Evolutionary conservation across 1,140 invertebrate species (phyloP).

Genomic region (Drosophila obscura): DNA sequence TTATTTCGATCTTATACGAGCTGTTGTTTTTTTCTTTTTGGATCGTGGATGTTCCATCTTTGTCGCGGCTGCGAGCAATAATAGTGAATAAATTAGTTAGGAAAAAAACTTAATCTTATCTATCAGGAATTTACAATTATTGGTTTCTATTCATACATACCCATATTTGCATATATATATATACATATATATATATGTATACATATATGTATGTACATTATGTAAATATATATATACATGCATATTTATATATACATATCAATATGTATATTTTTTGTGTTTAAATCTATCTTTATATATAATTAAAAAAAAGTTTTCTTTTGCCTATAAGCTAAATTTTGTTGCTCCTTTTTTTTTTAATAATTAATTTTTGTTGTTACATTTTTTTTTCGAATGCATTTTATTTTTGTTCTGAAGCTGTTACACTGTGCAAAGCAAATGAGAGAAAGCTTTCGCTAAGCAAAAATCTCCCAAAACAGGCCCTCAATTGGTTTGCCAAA

Average conservation of each 20-base stretch:
- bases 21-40: conserved; percentile 6
- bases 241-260: conserved; percentile 19
- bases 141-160: conserved; percentile 40
- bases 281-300: conserved; percentile 1
- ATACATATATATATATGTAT: conserved; percentile 2
- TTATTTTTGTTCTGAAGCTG: conserved; percentile 37
- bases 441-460: conserved; percentile 53
- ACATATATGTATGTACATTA: too few relatives aligned
- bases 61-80: conserved; percentile 38
- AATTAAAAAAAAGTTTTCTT: conserved; percentile 27
- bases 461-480: conserved; percentile 39
- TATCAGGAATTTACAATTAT: conserved; percentile 48
- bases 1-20: conserved; percentile 3
- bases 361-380: conserved; percentile 20
- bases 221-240: conserved; percentile 28
- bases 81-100: conserved; percentile 59
- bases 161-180: conserved; percentile 23
- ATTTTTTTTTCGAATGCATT: conserved; percentile 3
- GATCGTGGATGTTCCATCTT: conserved; percentile 35
- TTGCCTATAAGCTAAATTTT: conserved; percentile 45
- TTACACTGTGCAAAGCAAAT: conserved; percentile 44
- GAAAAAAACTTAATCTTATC: conserved; percentile 36
- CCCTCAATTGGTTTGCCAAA: conserved; percentile 21
- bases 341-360: conserved; percentile 39
- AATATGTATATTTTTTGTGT: conserved; percentile 10